phyloP scores from a whole-genome alignment of 2,113 vertebrate genomes.

The Brienomyrus brachyistius region DNA sequence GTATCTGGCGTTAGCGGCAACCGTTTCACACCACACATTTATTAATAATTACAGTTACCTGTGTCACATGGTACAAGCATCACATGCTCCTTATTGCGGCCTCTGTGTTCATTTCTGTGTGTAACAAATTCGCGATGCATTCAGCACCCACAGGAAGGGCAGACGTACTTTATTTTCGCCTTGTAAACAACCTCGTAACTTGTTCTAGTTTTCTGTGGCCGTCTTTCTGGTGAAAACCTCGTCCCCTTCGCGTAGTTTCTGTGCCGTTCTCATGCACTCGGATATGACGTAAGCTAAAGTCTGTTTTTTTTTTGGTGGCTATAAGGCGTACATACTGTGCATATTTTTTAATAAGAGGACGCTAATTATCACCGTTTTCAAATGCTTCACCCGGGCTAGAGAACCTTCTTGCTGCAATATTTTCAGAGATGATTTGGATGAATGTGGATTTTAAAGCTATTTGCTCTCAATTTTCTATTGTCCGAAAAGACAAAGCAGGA shows the following conservation, averaged over 20 bases:
- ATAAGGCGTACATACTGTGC: not conserved
- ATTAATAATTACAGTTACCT: not conserved
- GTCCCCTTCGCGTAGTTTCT: not conserved
- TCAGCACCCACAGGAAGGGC: not conserved
- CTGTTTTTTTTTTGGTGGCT: not conserved
- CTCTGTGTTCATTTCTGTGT: not conserved
- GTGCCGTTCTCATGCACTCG: not conserved
- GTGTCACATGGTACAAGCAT: not conserved
- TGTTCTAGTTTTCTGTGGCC: not conserved
- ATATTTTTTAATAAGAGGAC: not conserved
- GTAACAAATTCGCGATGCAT: not conserved
- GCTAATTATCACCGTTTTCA: not conserved
- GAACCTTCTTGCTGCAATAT: not conserved
- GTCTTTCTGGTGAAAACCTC: not conserved
- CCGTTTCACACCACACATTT: not conserved
- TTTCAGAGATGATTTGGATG: not conserved
- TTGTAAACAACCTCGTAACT: not conserved
- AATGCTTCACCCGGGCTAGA: not conserved
- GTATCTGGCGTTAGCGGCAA: not conserved
- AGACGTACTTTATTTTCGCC: not conserved
- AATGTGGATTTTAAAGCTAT: slow-evolving; percentile 46
- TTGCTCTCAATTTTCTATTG: slow-evolving; percentile 47
- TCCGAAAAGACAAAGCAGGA: slow-evolving; percentile 36
- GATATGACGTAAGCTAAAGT: not conserved
- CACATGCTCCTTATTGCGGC: not conserved